Conservation (phyloP, 2,888 invertebrate genomes). For the Quadroppia sp. region DNA sequence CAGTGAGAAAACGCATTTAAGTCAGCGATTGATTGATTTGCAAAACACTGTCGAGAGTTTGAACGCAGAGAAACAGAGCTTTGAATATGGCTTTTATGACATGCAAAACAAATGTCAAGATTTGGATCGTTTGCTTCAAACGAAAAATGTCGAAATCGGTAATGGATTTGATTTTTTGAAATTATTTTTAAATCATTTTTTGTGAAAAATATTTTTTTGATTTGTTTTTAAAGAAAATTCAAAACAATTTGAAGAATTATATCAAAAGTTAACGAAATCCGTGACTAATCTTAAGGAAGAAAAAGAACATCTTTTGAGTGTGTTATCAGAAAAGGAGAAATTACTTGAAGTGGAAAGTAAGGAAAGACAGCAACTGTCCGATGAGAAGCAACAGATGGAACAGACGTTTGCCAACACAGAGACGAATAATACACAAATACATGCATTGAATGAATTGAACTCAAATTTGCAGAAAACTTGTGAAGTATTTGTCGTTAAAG, state of each 20-base stretch:
- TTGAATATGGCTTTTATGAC: not conserved
- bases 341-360: not conserved
- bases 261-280: not conserved
- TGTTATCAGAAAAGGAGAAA: not conserved
- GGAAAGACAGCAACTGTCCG: not conserved
- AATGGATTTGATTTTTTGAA: not conserved
- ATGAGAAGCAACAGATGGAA: not conserved
- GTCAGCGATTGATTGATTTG: not conserved
- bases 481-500: not conserved
- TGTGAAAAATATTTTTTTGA: too few species aligned
- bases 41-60: not conserved
- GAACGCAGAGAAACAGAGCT: not conserved
- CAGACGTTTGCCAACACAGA: not conserved
- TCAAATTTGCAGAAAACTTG: not conserved
- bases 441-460: conserved; percentile 8
- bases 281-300: not conserved
- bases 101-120: not conserved
- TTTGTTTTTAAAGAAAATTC: not conserved
- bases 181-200: not conserved
- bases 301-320: conserved; percentile 5
- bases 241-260: not conserved
- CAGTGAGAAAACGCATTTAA: not conserved
- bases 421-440: not conserved
- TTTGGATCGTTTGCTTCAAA: not conserved
- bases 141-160: not conserved